Conservation (phyloP, 2,797 vertebrate species). For the Anguilla pacifica region DNA sequence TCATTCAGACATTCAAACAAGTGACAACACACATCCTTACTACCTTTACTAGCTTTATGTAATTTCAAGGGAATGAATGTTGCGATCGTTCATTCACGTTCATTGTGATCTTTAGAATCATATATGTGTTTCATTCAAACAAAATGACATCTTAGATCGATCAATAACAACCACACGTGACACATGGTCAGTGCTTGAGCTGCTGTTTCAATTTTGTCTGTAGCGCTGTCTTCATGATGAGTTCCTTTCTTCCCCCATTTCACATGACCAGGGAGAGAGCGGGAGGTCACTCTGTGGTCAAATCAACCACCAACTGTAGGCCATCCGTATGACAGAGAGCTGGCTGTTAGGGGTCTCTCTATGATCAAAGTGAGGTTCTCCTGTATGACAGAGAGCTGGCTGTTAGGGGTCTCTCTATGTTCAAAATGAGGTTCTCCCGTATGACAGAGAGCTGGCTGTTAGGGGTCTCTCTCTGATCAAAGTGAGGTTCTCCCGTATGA, state of each 20-base stretch:
- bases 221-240: background rate
- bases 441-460: too few relatives aligned
- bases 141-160: background rate
- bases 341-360: too few relatives aligned
- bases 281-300: background rate
- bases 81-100: too few relatives aligned
- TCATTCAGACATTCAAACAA: background rate
- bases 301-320: background rate
- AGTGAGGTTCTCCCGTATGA: too few relatives aligned
- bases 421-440: too few relatives aligned
- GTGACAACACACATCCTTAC: background rate
- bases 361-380: too few relatives aligned
- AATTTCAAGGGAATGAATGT: background rate
- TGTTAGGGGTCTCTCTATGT: too few relatives aligned
- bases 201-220: background rate
- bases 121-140: background rate
- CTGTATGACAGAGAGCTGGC: too few relatives aligned
- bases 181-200: background rate
- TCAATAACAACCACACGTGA: background rate
- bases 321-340: too few relatives aligned
- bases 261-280: background rate
- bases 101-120: background rate
- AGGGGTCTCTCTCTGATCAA: too few relatives aligned
- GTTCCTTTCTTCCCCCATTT: background rate
- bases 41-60: background rate